Conservation (phyloP, 1,140 invertebrate species). For the Caenorhabditis brenneri region DNA sequence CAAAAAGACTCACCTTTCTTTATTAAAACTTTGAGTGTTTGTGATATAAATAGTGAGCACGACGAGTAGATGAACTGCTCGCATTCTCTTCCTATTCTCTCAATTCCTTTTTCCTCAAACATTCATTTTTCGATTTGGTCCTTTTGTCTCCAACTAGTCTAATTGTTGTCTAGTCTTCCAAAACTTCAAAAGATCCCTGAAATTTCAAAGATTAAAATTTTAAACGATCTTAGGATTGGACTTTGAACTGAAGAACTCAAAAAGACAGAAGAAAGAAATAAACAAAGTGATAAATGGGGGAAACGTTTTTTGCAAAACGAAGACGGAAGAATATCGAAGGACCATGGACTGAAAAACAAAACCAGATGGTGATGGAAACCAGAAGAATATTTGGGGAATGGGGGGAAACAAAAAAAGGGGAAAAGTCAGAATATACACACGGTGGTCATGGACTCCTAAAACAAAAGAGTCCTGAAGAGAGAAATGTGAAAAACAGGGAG, state of each 20-base stretch:
- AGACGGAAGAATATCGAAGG: neutral
- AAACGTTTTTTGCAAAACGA: neutral
- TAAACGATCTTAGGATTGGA: too few species aligned
- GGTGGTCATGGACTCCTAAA: slow-evolving; percentile 30
- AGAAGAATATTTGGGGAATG: neutral
- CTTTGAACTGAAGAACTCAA: neutral
- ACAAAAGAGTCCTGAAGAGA: slow-evolving; percentile 6
- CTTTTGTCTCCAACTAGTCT: neutral
- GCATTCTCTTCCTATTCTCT: slow-evolving; percentile 16
- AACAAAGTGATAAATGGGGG: neutral
- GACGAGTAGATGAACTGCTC: slow-evolving; percentile 21
- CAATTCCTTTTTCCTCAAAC: neutral
- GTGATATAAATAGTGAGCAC: neutral
- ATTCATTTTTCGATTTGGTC: slow-evolving; percentile 11
- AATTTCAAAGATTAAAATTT: neutral
- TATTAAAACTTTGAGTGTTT: neutral
- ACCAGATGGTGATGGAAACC: slow-evolving; percentile 31
- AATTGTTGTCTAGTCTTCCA: neutral
- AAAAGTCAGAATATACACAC: slow-evolving; percentile 30
- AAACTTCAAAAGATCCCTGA: neutral
- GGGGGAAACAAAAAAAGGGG: neutral
- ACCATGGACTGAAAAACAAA: neutral
- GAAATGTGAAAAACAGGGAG: neutral
- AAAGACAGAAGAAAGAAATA: neutral
- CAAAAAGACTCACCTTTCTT: neutral